Evolutionary conservation across 2,113 vertebrate genomes (phyloP), one percentile per base, ranked within the genome.

Genomic region (Sapayoa aenigma): DNA sequence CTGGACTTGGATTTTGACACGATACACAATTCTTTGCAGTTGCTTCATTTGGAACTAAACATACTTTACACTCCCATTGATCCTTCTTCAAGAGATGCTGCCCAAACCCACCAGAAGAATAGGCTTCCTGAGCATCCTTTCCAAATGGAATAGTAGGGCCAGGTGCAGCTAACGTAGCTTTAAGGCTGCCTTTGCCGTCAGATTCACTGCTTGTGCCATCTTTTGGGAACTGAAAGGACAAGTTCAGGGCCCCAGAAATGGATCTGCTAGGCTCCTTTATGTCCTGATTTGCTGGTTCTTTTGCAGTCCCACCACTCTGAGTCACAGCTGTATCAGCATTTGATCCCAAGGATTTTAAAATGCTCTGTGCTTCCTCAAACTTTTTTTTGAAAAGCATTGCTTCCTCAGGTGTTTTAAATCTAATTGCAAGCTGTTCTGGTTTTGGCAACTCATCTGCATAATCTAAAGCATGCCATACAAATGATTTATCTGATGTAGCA

Each of bases 381-480:
- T 98, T 99, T 4, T 89, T 94, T 97, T 99, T 99, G 97, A 99
- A 99, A 94, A 98, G 98, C n/a, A 97, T 84, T 37, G 99, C 99
- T 96, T 99, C 99, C 23, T 99, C 99, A 12, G 97, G 98, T 2
- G 99, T 99, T 98, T 99, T 99, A 95, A 99, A 99, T 79, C 99
- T 98, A 92, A 99, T 98, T 74, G 99, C 99, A 84, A 99, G 97
- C 85, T 99, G 99, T 80, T 99, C 99, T 16, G 98, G 97, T 93
- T 99, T 99, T 17, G 99, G 98, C 74, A 97, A 97, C 94, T 99
- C 99, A 58, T 99, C 99, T 31, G 99, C 99, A 96, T 99, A 99
- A 88, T 99, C 99, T 81, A 99, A 97, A 56, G 99, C 99, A 82
- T 99, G 98, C 99, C 99, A 99, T 4, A 99, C 99, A 97, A 99